A percentile compares a stretch with the other conserved stretches of the same genome.
phyloP scores from a whole-genome alignment of 2,797 vertebrate species.

The Sebastes miniatus region DNA sequence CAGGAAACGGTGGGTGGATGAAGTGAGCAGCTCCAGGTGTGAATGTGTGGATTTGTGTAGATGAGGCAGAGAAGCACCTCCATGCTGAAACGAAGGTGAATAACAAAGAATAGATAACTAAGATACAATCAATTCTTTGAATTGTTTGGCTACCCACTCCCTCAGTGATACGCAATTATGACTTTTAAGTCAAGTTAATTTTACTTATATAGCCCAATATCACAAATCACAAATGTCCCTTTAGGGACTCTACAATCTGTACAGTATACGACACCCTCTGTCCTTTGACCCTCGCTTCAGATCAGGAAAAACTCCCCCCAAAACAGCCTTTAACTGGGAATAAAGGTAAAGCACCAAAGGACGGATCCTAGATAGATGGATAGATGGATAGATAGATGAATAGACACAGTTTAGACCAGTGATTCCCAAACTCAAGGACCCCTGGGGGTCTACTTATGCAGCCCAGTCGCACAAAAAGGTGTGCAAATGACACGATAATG shows the following conservation, averaged over 20 bases:
- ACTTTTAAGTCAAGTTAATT: background rate
- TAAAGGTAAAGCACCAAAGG: background rate
- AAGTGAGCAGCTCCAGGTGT: background rate
- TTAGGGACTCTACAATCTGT: no score
- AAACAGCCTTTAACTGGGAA: rapidly evolving
- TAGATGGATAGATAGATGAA: no score
- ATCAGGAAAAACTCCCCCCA: background rate
- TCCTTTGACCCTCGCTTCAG: background rate
- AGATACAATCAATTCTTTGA: background rate
- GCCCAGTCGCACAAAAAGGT: no score
- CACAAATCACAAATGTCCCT: background rate
- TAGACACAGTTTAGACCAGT: no score
- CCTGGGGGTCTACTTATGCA: no score
- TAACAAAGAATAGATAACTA: no score
- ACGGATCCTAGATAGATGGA: no score
- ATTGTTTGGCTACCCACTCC: background rate
- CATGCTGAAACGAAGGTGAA: background rate
- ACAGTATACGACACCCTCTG: background rate
- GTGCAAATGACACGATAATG: no score
- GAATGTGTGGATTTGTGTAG: background rate
- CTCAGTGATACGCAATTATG: background rate
- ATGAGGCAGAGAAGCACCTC: background rate
- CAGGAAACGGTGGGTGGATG: background rate
- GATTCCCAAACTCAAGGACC: no score
- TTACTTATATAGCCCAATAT: background rate